phyloP scores from a whole-genome alignment of 2,888 invertebrate genomes.

The Cryptocephalus primarius region DNA sequence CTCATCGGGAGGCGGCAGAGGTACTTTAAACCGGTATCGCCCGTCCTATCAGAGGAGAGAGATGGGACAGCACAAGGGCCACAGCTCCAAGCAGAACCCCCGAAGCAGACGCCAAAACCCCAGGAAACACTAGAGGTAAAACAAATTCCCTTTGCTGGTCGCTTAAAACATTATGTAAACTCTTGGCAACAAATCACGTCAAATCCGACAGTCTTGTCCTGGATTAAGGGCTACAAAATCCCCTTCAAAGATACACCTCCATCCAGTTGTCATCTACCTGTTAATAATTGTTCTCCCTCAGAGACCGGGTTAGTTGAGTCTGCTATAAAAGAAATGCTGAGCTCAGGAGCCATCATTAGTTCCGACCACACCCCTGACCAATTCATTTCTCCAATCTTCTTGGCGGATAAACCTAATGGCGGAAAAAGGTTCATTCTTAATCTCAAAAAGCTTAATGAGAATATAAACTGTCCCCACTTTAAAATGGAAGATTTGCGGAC shows the following conservation, averaged over 20 bases:
- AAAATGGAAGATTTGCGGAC: constrained; percentile 19
- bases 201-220: constrained; percentile 4
- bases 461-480: constrained; percentile 15
- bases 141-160: not conserved
- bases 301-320: too few species aligned
- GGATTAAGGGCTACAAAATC: constrained; percentile 4
- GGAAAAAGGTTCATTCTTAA: constrained; percentile 15
- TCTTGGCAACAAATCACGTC: constrained; percentile 2
- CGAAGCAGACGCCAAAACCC: not conserved
- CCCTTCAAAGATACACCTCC: not conserved
- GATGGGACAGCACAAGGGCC: constrained; percentile 2
- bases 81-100: constrained; percentile 1
- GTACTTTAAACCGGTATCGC: constrained; percentile 4
- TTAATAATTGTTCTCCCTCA: not conserved
- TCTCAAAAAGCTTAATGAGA: constrained; percentile 14
- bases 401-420: constrained; percentile 13
- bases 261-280: not conserved
- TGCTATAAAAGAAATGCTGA: too few species aligned
- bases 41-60: constrained; percentile 3
- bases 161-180: not conserved
- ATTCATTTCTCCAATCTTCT: constrained; percentile 14
- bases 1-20: not conserved
- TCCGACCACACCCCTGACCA: constrained; percentile 4
- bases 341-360: too few species aligned
- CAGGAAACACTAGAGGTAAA: constrained; percentile 2